These are phyloP conservation scores for Macrosoma leucophasiata DNA, from an alignment of 2,888 invertebrate genomes.

Conservation along the genomic window DNA sequence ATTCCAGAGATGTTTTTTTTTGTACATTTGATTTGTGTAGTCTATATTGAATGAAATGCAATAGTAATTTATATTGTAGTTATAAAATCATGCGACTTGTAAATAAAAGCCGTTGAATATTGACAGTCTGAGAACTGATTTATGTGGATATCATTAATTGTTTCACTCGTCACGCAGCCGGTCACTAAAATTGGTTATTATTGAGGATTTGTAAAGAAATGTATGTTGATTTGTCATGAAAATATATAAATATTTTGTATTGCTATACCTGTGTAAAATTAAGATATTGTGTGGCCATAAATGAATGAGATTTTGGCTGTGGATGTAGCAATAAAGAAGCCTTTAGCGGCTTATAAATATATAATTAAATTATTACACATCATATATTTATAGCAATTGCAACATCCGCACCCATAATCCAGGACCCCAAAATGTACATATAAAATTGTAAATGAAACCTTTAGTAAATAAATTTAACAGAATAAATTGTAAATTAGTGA, in stretches of 20 bases:
- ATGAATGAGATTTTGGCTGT: constrained; percentile 32
- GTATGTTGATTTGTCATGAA: constrained; percentile 34
- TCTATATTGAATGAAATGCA: constrained; percentile 67
- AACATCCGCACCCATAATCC: constrained; percentile 45
- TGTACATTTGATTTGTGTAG: constrained; percentile 70
- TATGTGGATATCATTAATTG: constrained; percentile 35
- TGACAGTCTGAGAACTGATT: constrained; percentile 33
- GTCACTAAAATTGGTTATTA: constrained; percentile 16
- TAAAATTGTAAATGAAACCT: constrained; percentile 57
- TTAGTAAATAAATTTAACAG: constrained; percentile 57
- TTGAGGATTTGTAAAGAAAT: constrained; percentile 15
- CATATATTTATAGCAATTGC: no score
- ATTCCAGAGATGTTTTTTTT: constrained; percentile 46
- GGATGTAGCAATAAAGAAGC: no score
- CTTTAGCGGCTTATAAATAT: no score
- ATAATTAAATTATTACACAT: no score
- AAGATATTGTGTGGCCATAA: constrained; percentile 71
- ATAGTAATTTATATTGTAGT: constrained; percentile 75
- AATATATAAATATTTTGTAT: constrained; percentile 46
- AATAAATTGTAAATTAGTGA: constrained; percentile 59
- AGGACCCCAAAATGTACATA: constrained; percentile 56
- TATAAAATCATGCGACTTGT: constrained; percentile 59
- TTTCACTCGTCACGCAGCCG: constrained; percentile 11
- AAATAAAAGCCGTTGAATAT: constrained; percentile 58
- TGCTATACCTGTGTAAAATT: constrained; percentile 59